Base-by-base conservation (phyloP, 92 coral and sea anemone species). In the Pocillopora meandrina region DNA sequence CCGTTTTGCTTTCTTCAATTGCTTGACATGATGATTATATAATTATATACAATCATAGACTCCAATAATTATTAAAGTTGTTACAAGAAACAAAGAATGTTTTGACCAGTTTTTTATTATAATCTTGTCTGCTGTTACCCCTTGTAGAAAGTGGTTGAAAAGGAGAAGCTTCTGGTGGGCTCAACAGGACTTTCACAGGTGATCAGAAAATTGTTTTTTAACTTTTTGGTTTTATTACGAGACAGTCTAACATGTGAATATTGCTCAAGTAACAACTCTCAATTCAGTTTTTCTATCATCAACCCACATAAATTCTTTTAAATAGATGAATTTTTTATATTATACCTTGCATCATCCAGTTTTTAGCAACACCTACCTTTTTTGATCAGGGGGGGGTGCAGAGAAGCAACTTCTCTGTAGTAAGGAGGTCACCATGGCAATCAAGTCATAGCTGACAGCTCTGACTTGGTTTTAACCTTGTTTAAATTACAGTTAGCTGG, bases 111-210 rank as follows among this genome's bases (percentile, higher is more conserved):
- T 62, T 18, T 74, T 19, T 61, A 61, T 33, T 62, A 2, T 65
- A 15, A 35, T 36, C 5, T 61, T 61, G 17, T 10, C 65, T 35
- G 49, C 7, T 42, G 49, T 42, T 42, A 42, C 1, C 49, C 77
- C 23, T 81, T 80, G 58, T 77, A 93, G 97, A 93, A 78, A 89
- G 87, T 93, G 56, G 97, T 93, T 71, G 97, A 93, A 77, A 83
- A 91, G 74, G 94, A 93, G 68, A 93, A 93, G 86, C 65, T 88
- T 19, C 68, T 93, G 36, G 97, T 93, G 36, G 85, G 91, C 26
- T 93, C 96, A 68, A 33, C 91, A 60, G 88, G 85, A 20, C 64
- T 57, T 36, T 34, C 84, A 56, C 73, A 72, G 79, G 86, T 71
- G 36, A 21, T 71, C 12, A 81, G 58, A 33, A 21, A 9, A 68